Base-by-base conservation (phyloP, 2,113 vertebrate genomes). In the Glareola pratincola region DNA sequence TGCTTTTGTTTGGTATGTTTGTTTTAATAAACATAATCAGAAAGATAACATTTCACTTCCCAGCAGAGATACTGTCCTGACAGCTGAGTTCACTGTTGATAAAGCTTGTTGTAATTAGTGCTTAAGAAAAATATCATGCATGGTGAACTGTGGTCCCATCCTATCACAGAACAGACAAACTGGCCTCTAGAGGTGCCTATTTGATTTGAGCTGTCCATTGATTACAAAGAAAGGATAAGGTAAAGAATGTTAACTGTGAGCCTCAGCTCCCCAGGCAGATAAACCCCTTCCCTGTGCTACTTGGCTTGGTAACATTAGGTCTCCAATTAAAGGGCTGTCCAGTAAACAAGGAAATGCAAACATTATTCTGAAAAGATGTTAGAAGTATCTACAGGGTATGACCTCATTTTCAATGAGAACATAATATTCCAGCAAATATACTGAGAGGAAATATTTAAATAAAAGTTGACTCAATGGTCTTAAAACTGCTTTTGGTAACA, bases 141-240 rank as follows among this genome's bases (percentile, higher is more conserved):
- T 0, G 1, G 37, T 0, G 0, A 92, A 53, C 54, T 1, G 0
- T 2, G 6, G 37, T 14, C 56, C 50, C 62, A 69, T n/a, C 72
- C 54, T 69, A 24, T 41, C 29, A 41, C 6, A 74, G 17, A 57
- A 53, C 37, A 92, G 57, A 68, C 16, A 56, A 63, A 66, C 13
- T 66, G 50, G 54, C 60, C 48, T 87, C 63, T 63, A 41, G 56
- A 69, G 79, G 23, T 64, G 41, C 48, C 68, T 43, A 9, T 48
- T 86, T 80, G 32, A 88, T 92, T 47, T 78, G 26, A 71, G 30
- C 36, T 85, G 43, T 50, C 59, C 59, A 50, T 5, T 62, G 36
- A 82, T 56, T 51, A 79, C 11, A 73, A 73, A 83, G 67, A 48
- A 24, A 88, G 39, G 39, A 48, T 45, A 45, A 82, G 24, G 34